A percentile compares a stretch with the other conserved stretches of the same genome.
Conservation (phyloP, 1,140 invertebrate genomes). For the Zaprionus ornatus region DNA sequence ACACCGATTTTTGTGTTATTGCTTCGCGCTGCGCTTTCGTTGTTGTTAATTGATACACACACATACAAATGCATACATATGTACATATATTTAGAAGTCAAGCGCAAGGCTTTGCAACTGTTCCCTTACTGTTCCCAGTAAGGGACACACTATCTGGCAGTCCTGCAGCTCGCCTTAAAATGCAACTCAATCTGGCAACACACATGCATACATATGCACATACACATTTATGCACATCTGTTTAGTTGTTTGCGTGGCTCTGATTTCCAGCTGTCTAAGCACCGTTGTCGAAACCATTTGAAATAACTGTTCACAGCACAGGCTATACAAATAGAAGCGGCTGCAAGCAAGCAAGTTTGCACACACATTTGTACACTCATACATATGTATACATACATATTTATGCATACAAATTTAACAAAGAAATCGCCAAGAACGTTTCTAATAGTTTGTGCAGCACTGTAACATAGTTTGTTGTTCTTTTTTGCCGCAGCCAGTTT, state of each 20-base stretch:
- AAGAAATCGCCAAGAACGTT: neutral
- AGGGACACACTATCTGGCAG: neutral
- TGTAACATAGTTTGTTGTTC: slow-evolving; percentile 28
- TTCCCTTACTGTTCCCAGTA: neutral
- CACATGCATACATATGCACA: neutral
- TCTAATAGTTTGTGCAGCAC: slow-evolving; percentile 2
- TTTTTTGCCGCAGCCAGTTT: slow-evolving; percentile 45
- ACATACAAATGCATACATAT: neutral
- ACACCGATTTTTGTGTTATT: slow-evolving; percentile 29
- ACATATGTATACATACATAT: neutral
- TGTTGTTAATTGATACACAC: neutral
- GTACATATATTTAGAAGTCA: neutral
- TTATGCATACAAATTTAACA: neutral
- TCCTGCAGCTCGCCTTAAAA: neutral
- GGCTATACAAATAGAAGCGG: slow-evolving; percentile 7
- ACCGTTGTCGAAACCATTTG: slow-evolving; percentile 42
- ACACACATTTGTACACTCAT: neutral
- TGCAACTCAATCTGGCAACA: neutral
- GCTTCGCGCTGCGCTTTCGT: neutral
- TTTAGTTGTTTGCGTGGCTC: slow-evolving; percentile 16
- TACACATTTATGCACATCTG: neutral
- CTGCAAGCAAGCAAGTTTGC: neutral
- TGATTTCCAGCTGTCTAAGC: slow-evolving; percentile 40
- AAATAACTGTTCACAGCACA: slow-evolving; percentile 40
- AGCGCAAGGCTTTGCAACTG: neutral